Conservation (phyloP, 2,797 vertebrate species). For the Austrolebias charrua region DNA sequence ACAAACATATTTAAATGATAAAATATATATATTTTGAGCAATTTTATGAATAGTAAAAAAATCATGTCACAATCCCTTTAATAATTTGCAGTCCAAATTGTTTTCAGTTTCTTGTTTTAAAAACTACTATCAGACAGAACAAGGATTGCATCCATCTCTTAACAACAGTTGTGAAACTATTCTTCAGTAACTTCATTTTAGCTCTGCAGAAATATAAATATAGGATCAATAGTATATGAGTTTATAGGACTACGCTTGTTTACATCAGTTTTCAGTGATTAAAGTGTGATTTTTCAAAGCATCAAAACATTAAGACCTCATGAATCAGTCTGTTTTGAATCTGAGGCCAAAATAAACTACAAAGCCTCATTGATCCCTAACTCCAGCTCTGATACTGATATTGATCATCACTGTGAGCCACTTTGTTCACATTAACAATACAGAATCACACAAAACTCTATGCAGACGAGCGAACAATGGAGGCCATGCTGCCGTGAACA, state of each 20-base stretch:
- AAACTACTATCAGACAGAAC: neutral
- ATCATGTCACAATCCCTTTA: no score
- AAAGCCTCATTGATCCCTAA: neutral
- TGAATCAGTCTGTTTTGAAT: neutral
- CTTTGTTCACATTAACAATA: neutral
- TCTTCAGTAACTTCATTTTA: no score
- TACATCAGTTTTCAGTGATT: neutral
- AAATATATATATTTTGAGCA: no score
- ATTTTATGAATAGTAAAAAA: no score
- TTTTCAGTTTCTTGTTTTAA: neutral
- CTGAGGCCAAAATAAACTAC: neutral
- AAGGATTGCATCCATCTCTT: neutral
- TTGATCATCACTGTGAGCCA: conserved; percentile 16
- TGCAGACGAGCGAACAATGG: neutral
- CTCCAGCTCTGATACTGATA: conserved; percentile 14
- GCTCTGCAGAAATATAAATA: no score
- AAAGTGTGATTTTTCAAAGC: no score
- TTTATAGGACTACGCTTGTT: neutral
- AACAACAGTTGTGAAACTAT: neutral
- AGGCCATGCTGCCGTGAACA: neutral
- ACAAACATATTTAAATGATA: no score
- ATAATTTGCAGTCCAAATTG: no score
- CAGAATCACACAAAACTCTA: neutral
- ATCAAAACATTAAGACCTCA: neutral
- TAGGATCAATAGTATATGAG: no score